A percentile compares a stretch with the other conserved stretches of the same genome.
Conservation (phyloP, 2,113 vertebrate genomes). For the Scalopus aquaticus region DNA sequence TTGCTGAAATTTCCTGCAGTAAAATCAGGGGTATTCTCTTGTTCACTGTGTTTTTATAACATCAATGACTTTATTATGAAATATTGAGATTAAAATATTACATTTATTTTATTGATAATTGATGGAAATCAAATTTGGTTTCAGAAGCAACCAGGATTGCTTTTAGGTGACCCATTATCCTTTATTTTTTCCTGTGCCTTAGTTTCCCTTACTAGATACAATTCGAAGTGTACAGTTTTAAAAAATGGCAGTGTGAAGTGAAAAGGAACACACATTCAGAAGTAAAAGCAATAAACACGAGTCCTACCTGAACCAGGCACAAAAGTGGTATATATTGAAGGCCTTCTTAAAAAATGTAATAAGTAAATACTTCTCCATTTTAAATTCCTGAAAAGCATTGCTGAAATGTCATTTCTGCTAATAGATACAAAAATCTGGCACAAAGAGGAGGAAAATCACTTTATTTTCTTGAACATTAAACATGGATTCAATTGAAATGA, state of each 20-base stretch:
- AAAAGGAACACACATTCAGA: conserved; percentile 27
- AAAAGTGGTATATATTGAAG: conserved; percentile 56
- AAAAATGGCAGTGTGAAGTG: neutral
- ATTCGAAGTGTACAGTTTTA: neutral
- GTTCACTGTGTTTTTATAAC: neutral
- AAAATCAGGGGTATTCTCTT: neutral
- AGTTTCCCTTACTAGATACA: neutral
- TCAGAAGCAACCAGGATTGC: neutral
- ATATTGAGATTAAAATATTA: conserved; percentile 31
- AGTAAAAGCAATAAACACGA: conserved; percentile 33
- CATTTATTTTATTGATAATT: neutral
- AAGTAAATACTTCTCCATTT: conserved; percentile 55
- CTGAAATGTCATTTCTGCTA: conserved; percentile 53
- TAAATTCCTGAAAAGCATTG: conserved; percentile 59
- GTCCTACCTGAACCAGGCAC: conserved; percentile 23
- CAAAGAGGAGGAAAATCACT: conserved; percentile 60
- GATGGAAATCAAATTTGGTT: neutral
- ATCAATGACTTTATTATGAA: conserved; percentile 8
- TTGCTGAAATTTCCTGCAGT: neutral
- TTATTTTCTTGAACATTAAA: conserved; percentile 76
- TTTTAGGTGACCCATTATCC: neutral
- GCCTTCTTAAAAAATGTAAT: neutral
- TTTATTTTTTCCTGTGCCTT: neutral
- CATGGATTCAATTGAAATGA: conserved; percentile 68
- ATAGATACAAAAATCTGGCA: conserved; percentile 41